Conservation (phyloP, 2,888 invertebrate genomes). For the Helleia helle region DNA sequence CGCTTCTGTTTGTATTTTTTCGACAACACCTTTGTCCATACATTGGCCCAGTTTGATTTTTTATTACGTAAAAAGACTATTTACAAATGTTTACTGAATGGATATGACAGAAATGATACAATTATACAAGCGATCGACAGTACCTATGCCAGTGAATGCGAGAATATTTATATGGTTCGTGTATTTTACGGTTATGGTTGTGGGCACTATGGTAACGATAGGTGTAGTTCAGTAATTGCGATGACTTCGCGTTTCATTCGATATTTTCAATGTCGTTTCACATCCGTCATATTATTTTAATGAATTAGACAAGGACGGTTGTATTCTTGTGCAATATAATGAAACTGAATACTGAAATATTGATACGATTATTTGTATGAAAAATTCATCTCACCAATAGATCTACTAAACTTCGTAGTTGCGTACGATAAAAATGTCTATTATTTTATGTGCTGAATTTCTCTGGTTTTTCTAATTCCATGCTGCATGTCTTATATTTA, state of each 20-base stretch:
- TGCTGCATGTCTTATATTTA: too few relatives aligned
- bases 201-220: conserved; percentile 46
- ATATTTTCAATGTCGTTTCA: conserved; percentile 14
- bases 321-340: too few relatives aligned
- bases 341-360: too few relatives aligned
- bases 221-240: conserved; percentile 23
- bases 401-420: too few relatives aligned
- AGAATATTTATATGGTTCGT: conserved; percentile 34
- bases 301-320: too few relatives aligned
- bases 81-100: background rate
- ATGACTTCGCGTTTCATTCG: conserved; percentile 15
- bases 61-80: background rate
- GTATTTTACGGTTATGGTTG: conserved; percentile 33
- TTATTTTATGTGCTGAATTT: too few relatives aligned
- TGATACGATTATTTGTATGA: too few relatives aligned
- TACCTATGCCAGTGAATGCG: conserved; percentile 24
- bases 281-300: conserved; percentile 1
- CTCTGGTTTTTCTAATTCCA: too few relatives aligned
- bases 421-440: too few relatives aligned
- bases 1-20: conserved; percentile 47
- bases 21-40: conserved; percentile 71
- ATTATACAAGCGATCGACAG: conserved; percentile 18
- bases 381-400: too few relatives aligned
- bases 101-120: background rate
- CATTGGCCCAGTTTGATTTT: conserved; percentile 75